These are phyloP conservation scores for Mustela nigripes DNA, from an alignment of 2,113 vertebrate genomes.

Conservation along the genomic window DNA sequence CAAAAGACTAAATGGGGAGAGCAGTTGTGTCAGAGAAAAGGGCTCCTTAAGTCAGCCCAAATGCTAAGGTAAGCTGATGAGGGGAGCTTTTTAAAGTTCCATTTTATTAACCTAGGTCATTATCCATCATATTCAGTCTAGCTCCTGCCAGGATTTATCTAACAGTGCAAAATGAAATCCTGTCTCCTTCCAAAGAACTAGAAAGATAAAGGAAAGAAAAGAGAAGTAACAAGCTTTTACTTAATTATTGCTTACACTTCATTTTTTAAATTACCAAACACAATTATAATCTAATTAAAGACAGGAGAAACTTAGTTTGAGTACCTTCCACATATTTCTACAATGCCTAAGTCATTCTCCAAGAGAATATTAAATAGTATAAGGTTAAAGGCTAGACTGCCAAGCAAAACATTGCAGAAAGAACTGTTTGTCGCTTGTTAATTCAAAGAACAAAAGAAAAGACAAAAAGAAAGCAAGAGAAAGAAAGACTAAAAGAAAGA, in stretches of 20 bases:
- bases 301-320: not conserved
- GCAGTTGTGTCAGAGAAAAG: not conserved
- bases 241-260: not conserved
- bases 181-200: not conserved
- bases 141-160: not conserved
- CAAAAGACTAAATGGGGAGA: not conserved
- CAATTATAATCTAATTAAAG: not conserved
- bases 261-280: slow-evolving; percentile 11
- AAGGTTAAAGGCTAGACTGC: not conserved
- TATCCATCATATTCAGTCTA: not conserved
- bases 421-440: not conserved
- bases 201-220: not conserved
- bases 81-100: not conserved
- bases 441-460: not conserved
- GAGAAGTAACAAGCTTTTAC: not conserved
- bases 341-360: not conserved
- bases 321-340: not conserved
- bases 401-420: slow-evolving; percentile 37
- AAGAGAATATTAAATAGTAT: not conserved
- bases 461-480: not conserved
- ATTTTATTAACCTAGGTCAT: not conserved
- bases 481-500: not conserved
- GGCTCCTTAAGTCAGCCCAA: not conserved
- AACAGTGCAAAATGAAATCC: not conserved
- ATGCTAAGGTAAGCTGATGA: not conserved